Conservation (phyloP, 2,888 invertebrate genomes). For the Dorcus parallelipipedus region DNA sequence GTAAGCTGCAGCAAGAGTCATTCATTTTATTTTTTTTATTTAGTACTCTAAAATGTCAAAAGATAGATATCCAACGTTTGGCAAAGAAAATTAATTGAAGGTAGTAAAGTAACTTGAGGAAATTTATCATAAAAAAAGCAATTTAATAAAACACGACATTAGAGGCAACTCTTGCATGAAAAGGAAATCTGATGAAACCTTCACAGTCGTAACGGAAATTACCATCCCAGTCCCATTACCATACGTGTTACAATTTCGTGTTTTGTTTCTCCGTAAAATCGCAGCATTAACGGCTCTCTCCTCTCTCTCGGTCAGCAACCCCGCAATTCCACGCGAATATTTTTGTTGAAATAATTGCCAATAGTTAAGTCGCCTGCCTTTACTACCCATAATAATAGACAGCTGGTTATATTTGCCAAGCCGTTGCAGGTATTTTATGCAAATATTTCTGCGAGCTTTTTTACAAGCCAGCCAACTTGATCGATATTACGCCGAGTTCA, state of each 20-base stretch:
- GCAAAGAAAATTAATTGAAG: too few species aligned
- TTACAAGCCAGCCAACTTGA: slow-evolving; percentile 19
- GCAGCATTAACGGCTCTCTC: not conserved
- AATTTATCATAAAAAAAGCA: too few species aligned
- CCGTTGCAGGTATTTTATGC: slow-evolving; percentile 16
- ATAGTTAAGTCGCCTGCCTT: slow-evolving; percentile 6
- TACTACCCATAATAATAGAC: slow-evolving; percentile 14
- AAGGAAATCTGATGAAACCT: too few species aligned
- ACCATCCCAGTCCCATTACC: not conserved
- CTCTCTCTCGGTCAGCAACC: not conserved
- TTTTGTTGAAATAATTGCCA: not conserved
- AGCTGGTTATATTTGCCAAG: slow-evolving; percentile 10
- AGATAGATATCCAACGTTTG: too few species aligned
- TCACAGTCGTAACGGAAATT: not conserved
- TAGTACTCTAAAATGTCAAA: too few species aligned
- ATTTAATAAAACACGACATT: too few species aligned
- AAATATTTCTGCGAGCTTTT: slow-evolving; percentile 12
- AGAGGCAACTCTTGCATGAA: too few species aligned
- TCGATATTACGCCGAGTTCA: slow-evolving; percentile 20
- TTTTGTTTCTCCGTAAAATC: not conserved
- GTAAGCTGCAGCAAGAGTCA: too few species aligned
- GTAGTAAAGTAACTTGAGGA: too few species aligned
- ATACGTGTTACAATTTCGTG: not conserved
- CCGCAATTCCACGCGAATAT: not conserved
- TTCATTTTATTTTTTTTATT: too few species aligned